phyloP scores from a whole-genome alignment of 2,888 invertebrate genomes.

The Latrodectus hesperus region DNA sequence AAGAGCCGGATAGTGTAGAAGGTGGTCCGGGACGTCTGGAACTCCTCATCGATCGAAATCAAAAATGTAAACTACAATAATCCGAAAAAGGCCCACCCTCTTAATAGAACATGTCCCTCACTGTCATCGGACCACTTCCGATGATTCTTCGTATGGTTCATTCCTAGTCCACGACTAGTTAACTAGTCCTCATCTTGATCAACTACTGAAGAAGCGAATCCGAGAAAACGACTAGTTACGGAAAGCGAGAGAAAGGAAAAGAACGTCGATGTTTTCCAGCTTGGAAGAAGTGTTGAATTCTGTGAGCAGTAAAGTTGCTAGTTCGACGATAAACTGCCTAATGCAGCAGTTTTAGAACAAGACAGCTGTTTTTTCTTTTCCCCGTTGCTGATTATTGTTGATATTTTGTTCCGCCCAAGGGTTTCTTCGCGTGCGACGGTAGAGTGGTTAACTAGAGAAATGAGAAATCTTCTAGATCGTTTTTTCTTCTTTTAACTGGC shows the following conservation, averaged over 20 bases:
- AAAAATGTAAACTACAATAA: background rate
- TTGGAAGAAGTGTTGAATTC: too few species aligned
- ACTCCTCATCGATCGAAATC: constrained; percentile 25
- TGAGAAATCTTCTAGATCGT: constrained; percentile 23
- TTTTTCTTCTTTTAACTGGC: constrained; percentile 24
- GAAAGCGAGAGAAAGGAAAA: too few species aligned
- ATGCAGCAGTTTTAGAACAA: constrained; percentile 26
- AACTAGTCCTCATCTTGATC: too few species aligned
- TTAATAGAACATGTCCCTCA: background rate
- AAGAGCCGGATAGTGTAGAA: constrained; percentile 41
- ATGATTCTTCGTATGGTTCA: too few species aligned
- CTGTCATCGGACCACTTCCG: background rate
- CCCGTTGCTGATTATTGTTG: constrained; percentile 2
- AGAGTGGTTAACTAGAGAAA: constrained; percentile 60
- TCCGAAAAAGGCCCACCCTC: background rate
- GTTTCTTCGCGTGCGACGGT: constrained; percentile 45
- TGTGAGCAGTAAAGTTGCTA: background rate
- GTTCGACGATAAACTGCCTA: constrained; percentile 13
- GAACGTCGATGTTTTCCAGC: too few species aligned
- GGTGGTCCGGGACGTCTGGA: constrained; percentile 49
- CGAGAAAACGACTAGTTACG: too few species aligned
- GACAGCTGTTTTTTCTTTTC: constrained; percentile 36
- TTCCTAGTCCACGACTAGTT: too few species aligned
- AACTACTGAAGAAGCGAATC: background rate
- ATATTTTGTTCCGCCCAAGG: background rate